phyloP scores from a whole-genome alignment of 2,113 vertebrate genomes.

The Prionailurus viverrinus region DNA sequence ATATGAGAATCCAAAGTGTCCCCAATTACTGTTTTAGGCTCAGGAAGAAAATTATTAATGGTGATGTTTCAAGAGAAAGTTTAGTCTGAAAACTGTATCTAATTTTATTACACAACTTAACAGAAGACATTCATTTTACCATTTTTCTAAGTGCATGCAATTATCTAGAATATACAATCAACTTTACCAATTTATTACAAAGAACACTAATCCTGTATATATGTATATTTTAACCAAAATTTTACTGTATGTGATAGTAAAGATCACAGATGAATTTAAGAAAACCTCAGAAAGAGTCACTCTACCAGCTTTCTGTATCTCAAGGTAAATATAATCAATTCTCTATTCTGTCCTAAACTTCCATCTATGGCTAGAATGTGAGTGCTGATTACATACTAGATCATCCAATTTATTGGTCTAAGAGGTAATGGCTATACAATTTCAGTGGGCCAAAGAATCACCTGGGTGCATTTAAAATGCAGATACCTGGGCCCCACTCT shows the following conservation, averaged over 20 bases:
- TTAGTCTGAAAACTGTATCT: slow-evolving; percentile 30
- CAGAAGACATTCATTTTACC: slow-evolving; percentile 21
- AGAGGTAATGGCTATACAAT: slow-evolving; percentile 1
- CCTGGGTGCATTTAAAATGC: slow-evolving; percentile 29
- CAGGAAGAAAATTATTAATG: slow-evolving; percentile 18
- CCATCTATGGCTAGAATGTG: background rate
- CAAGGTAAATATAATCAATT: slow-evolving; percentile 39
- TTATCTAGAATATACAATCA: background rate
- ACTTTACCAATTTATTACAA: slow-evolving; percentile 42
- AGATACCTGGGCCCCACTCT: background rate
- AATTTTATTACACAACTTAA: slow-evolving; percentile 17
- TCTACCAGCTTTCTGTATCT: slow-evolving; percentile 17
- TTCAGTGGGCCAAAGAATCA: background rate
- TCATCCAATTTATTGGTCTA: background rate
- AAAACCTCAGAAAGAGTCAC: slow-evolving; percentile 39
- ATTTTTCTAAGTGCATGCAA: background rate
- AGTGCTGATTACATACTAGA: background rate
- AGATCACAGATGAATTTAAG: slow-evolving; percentile 34
- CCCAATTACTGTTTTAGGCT: background rate
- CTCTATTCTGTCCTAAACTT: slow-evolving; percentile 24
- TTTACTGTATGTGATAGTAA: background rate
- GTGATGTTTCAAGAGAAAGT: slow-evolving; percentile 43
- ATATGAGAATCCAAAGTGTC: background rate
- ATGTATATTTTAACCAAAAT: slow-evolving; percentile 23
- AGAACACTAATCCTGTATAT: background rate